A percentile compares a stretch with the other conserved stretches of the same genome.
phyloP scores from a whole-genome alignment of 2,888 invertebrate species.

The Cheilosia scutellata region DNA sequence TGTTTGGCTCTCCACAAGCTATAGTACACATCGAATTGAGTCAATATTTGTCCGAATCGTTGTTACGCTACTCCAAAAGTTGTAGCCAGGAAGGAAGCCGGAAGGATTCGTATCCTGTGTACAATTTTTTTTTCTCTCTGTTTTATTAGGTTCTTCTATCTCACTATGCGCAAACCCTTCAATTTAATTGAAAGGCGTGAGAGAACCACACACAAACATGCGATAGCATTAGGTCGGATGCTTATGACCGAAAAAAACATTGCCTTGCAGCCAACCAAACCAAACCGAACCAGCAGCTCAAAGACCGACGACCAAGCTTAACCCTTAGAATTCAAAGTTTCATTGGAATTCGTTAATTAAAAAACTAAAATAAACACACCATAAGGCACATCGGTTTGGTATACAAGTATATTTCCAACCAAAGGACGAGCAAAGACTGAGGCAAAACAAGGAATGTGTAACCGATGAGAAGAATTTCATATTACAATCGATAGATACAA shows the following conservation, averaged over 20 bases:
- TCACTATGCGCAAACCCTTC: conserved; percentile 25
- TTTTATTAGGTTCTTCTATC: not conserved
- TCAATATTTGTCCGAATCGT: conserved; percentile 74
- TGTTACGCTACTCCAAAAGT: conserved; percentile 35
- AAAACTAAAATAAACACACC: conserved; percentile 73
- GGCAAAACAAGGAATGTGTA: conserved; percentile 52
- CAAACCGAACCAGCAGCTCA: not conserved
- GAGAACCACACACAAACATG: conserved; percentile 38
- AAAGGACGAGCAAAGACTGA: not conserved
- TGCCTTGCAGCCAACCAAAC: conserved; percentile 48
- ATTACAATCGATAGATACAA: conserved; percentile 63
- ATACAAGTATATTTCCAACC: not conserved
- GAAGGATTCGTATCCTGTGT: conserved; percentile 69
- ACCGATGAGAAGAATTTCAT: conserved; percentile 65
- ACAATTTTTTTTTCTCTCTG: conserved; percentile 3
- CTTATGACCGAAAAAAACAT: conserved; percentile 35
- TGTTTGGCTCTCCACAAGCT: conserved; percentile 51
- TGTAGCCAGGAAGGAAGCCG: conserved; percentile 61
- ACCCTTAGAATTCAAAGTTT: conserved; percentile 61
- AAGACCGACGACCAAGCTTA: not conserved
- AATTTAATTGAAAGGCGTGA: conserved; percentile 70
- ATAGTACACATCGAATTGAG: conserved; percentile 67
- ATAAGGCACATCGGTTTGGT: conserved; percentile 50
- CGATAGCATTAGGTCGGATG: not conserved
- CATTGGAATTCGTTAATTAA: conserved; percentile 74